These are phyloP conservation scores for Limosa lapponica DNA, from an alignment of 2,797 vertebrate species.

Conservation along the genomic window DNA sequence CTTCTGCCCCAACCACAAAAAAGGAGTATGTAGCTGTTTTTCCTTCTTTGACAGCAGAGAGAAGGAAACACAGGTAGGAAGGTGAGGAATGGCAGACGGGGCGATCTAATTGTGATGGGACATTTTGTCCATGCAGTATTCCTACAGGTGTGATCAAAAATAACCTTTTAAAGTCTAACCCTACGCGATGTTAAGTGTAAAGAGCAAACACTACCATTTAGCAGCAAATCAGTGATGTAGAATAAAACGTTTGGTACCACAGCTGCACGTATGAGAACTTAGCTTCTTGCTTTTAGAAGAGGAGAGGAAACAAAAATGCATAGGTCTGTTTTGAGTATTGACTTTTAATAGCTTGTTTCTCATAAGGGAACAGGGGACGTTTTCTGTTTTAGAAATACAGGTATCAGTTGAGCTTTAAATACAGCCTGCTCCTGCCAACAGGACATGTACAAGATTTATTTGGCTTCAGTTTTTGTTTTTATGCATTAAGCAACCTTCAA, in stretches of 20 bases:
- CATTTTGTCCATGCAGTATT: background rate
- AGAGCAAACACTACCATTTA: background rate
- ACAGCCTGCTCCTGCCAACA: slow-evolving; percentile 65
- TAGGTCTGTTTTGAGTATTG: slow-evolving; percentile 55
- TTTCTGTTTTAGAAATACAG: slow-evolving; percentile 63
- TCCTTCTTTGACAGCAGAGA: background rate
- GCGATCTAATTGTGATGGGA: background rate
- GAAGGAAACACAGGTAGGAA: background rate
- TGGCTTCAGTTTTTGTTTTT: slow-evolving; percentile 61
- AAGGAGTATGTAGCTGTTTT: background rate
- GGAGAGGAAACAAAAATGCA: slow-evolving; percentile 63
- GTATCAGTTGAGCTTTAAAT: slow-evolving; percentile 59
- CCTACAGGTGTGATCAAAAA: background rate
- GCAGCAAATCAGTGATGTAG: background rate
- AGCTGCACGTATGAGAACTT: background rate
- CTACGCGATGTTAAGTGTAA: background rate
- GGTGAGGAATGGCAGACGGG: background rate
- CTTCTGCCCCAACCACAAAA: background rate
- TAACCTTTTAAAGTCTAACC: background rate
- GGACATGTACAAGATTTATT: slow-evolving; percentile 58
- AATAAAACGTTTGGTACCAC: background rate
- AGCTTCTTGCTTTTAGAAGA: slow-evolving; percentile 12
- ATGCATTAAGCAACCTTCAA: slow-evolving; percentile 55
- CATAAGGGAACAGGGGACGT: slow-evolving; percentile 54
- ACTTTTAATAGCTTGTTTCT: slow-evolving; percentile 73